Percentiles rank a stretch among this genome's conserved stretches.
Evolutionary conservation across 1,140 invertebrate species (phyloP).

Genomic region (Belonocnema kinseyi): DNA sequence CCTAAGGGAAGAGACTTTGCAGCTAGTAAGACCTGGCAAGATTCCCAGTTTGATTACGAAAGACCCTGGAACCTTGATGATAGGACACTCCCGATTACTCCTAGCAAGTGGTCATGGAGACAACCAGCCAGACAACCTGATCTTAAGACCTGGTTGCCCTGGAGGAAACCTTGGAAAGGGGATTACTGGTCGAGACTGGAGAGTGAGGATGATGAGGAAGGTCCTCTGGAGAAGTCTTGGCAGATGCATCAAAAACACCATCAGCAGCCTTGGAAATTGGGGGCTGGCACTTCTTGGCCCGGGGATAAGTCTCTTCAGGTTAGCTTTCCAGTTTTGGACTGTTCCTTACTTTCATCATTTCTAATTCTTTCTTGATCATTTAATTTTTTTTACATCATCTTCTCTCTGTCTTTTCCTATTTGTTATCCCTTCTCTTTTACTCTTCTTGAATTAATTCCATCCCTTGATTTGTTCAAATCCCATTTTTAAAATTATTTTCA

Average conservation of each 20-base stretch:
- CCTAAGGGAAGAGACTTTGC: slow-evolving; percentile 44
- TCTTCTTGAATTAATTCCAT: too few relatives aligned
- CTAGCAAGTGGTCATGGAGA: slow-evolving; percentile 56
- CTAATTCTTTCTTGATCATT: not conserved
- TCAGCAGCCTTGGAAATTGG: slow-evolving; percentile 39
- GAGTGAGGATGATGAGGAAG: slow-evolving; percentile 35
- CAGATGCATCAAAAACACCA: slow-evolving; percentile 37
- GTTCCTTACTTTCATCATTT: too few relatives aligned
- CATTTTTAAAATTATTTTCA: too few relatives aligned
- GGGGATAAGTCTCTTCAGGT: slow-evolving; percentile 4
- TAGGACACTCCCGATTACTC: slow-evolving; percentile 13
- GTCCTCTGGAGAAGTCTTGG: slow-evolving; percentile 40
- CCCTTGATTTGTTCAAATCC: too few relatives aligned
- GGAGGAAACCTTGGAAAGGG: slow-evolving; percentile 49
- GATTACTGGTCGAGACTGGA: slow-evolving; percentile 53
- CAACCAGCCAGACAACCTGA: slow-evolving; percentile 30
- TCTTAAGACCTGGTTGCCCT: slow-evolving; percentile 51
- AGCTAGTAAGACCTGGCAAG: slow-evolving; percentile 42
- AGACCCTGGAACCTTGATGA: slow-evolving; percentile 48
- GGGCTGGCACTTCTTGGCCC: not conserved
- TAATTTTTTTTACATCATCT: not conserved
- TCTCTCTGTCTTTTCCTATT: too few relatives aligned
- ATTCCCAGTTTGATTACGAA: slow-evolving; percentile 39
- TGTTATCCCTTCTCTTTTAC: too few relatives aligned
- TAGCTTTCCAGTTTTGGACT: not conserved